Conservation (phyloP, 2,888 invertebrate genomes). For the Heliconius hortense region DNA sequence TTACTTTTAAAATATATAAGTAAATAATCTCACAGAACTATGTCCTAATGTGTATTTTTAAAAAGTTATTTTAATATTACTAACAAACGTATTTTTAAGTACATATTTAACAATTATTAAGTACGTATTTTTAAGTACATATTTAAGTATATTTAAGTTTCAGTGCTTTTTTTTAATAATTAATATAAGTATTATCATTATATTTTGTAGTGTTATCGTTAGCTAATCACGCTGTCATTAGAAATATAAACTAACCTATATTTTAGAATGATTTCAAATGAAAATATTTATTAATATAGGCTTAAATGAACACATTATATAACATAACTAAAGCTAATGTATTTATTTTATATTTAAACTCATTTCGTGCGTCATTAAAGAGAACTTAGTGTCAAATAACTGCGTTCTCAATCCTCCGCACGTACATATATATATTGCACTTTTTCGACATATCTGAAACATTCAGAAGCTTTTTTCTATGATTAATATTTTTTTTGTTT, state of each 20-base stretch:
- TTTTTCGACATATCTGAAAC: neutral
- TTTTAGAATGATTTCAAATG: constrained; percentile 9
- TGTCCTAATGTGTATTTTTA: neutral
- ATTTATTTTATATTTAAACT: neutral
- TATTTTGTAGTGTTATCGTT: neutral
- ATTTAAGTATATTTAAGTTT: constrained; percentile 1
- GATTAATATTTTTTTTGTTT: neutral
- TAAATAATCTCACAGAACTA: neutral
- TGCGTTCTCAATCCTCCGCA: neutral
- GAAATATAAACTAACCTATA: constrained; percentile 4
- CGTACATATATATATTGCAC: neutral
- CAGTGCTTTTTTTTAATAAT: constrained; percentile 12
- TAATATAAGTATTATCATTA: neutral
- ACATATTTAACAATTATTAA: too few species aligned
- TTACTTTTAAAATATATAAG: neutral
- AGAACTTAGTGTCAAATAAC: constrained; percentile 1
- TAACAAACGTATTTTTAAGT: neutral
- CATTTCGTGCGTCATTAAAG: neutral
- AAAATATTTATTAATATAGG: neutral
- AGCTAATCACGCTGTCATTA: constrained; percentile 9
- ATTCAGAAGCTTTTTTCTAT: neutral
- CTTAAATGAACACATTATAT: neutral
- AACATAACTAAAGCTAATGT: neutral
- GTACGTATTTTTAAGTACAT: neutral
- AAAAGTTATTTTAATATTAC: neutral